Evolutionary conservation across 2,113 vertebrate genomes (phyloP).

Genomic region (Tetraodon nigroviridis): DNA sequence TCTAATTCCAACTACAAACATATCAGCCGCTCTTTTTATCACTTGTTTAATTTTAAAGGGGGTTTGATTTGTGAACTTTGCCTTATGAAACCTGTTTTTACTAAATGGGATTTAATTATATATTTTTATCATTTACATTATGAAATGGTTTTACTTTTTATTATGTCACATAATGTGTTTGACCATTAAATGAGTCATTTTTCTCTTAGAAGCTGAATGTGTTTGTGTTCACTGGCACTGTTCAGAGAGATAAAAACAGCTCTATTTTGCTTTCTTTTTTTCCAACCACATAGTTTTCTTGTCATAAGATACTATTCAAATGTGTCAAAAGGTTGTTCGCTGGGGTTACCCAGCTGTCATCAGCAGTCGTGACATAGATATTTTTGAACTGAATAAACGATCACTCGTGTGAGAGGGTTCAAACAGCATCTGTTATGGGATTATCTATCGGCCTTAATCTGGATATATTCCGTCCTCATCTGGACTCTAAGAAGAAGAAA

Average conservation of each 20-base stretch:
- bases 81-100: background rate
- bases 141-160: too few relatives aligned
- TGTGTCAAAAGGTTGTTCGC: too few relatives aligned
- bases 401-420: constrained; percentile 12
- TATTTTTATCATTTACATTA: too few relatives aligned
- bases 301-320: too few relatives aligned
- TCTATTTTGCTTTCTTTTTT: background rate
- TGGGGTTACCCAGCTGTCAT: too few relatives aligned
- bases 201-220: background rate
- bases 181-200: too few relatives aligned
- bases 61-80: background rate
- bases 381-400: constrained; percentile 24
- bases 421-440: constrained; percentile 43
- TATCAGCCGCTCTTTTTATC: background rate
- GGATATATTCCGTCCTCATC: constrained; percentile 54
- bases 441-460: constrained; percentile 74
- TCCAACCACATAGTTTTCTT: background rate
- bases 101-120: too few relatives aligned
- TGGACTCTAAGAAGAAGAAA: constrained; percentile 39
- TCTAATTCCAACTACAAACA: background rate
- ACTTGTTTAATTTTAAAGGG: background rate
- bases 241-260: background rate
- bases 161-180: too few relatives aligned
- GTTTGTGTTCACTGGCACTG: too few relatives aligned
- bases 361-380: too few relatives aligned